These are phyloP conservation scores for Tenualosa ilisha DNA, from an alignment of 2,797 vertebrate species.

Conservation along the genomic window DNA sequence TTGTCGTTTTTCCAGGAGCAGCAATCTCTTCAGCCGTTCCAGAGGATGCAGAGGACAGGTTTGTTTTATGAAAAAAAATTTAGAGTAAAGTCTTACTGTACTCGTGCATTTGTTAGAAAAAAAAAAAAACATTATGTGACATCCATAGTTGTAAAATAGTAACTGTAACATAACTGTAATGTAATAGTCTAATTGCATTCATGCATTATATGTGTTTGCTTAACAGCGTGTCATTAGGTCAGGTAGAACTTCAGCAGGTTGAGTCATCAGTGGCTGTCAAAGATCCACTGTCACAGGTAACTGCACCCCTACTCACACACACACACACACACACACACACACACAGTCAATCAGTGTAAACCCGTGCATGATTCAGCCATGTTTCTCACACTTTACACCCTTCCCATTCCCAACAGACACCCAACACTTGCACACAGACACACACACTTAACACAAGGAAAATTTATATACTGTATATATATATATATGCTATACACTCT, in stretches of 20 bases:
- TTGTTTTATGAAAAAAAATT: not conserved
- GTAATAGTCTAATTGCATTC: too few species aligned
- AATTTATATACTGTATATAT: too few species aligned
- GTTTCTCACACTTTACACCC: not conserved
- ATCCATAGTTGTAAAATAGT: too few species aligned
- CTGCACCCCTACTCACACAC: not conserved
- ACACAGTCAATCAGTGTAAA: not conserved
- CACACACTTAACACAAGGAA: not conserved
- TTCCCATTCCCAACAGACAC: not conserved
- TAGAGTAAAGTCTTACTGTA: too few species aligned
- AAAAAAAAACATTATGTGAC: too few species aligned
- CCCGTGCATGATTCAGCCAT: not conserved
- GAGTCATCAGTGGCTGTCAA: not conserved
- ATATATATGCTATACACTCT: too few species aligned
- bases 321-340: not conserved
- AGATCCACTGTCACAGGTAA: not conserved
- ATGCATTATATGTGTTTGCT: not conserved
- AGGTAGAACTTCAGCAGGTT: constrained; percentile 1
- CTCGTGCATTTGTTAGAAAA: too few species aligned
- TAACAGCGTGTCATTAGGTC: not conserved
- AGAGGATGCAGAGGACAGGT: not conserved
- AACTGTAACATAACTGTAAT: too few species aligned
- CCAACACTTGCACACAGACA: not conserved
- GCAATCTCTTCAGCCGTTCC: not conserved
- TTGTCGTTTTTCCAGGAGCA: not conserved